These are phyloP conservation scores for Onychorhynchus coronatus DNA, from an alignment of 2,113 vertebrate genomes.

Conservation along the genomic window DNA sequence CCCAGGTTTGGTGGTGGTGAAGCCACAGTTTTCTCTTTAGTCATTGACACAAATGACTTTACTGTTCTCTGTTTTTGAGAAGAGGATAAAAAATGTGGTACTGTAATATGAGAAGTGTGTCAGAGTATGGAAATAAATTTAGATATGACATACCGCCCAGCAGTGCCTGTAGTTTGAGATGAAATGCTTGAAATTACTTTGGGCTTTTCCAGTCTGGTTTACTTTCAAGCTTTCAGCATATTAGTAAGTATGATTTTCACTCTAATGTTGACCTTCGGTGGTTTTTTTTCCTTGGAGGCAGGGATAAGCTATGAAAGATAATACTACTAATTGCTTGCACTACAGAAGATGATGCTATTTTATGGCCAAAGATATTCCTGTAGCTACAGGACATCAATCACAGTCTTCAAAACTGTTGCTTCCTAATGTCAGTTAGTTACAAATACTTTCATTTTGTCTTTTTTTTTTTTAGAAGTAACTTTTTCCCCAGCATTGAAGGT, in stretches of 20 bases:
- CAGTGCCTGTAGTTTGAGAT: background rate
- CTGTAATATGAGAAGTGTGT: background rate
- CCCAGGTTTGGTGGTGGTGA: accelerated
- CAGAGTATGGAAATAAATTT: background rate
- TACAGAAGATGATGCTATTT: background rate
- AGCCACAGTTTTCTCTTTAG: background rate
- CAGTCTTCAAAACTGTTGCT: background rate
- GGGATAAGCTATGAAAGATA: background rate
- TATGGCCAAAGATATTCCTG: background rate
- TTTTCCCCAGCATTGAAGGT: background rate
- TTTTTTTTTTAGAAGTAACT: background rate
- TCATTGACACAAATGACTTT: background rate
- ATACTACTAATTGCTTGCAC: background rate
- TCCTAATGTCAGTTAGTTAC: background rate
- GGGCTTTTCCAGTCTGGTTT: background rate
- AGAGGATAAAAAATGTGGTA: background rate
- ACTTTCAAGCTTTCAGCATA: background rate
- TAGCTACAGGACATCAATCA: background rate
- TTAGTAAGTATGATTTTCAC: background rate
- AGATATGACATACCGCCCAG: background rate
- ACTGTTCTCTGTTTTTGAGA: background rate
- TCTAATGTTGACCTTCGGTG: background rate
- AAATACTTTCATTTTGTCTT: background rate
- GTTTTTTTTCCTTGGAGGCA: background rate
- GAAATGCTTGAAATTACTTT: background rate